Base-by-base conservation (phyloP, 2,113 vertebrate genomes). In the Corvus hawaiiensis region DNA sequence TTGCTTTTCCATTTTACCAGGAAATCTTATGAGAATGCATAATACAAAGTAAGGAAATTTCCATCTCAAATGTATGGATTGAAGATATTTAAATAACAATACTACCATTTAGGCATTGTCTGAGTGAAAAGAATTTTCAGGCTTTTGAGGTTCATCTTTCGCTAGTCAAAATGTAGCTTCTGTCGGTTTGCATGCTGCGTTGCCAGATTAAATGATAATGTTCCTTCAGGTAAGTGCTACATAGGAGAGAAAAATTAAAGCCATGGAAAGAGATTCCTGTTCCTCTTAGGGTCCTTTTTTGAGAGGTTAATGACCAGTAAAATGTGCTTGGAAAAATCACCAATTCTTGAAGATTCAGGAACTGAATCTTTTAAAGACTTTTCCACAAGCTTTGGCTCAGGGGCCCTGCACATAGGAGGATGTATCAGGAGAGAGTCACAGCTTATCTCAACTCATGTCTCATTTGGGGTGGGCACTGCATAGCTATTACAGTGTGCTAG, bases 1-100 rank as follows among this genome's bases (percentile, higher is more conserved):
- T 33, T 76, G 30, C 35, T 93, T 86, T 84, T 72, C 35, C 30
- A 37, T 91, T 95, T 93, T 79, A 69, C 71, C 52, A 35, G 20
- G 26, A 77, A 74, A n/a, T 7, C 54, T 61, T 88, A 51, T 11
- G 54, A 86, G 43, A 90, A 83, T 39, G 11, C 11, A 21, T 80
- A 80, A 88, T 62, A 19, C 72, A 84, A 73, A 80, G 32, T 3
- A 77, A n/a, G 11, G 39, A 91, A 93, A 93, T 95, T 90, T 90
- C 75, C 82, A 84, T 95, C 46, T 86, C 83, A 94, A 76, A 93
- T 73, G 16, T 85, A 90, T 68, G 73, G 75, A 77, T 43, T 62
- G 68, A 83, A 80, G 63, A 43, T 80, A 97, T 93, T 95, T 97
- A 94, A 95, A 97, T 97, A 95, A 95, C 88, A 97, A 94, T 97